A percentile compares a stretch with the other conserved stretches of the same genome.
Conservation (phyloP, 92 coral and sea anemone species). For the Palythoa grandiflora region DNA sequence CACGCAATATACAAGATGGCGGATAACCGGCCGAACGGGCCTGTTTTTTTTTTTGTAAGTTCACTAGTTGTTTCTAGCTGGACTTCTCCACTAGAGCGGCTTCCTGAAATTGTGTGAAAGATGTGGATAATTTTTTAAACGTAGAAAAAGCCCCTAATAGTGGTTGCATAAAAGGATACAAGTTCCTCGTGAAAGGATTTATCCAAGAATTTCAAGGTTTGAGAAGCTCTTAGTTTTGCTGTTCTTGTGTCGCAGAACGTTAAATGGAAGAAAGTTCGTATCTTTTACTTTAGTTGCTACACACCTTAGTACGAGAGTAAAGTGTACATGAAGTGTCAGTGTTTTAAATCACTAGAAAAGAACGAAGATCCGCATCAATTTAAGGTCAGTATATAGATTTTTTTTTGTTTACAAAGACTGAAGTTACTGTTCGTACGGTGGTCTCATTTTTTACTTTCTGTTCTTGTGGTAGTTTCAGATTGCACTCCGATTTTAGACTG, state of each 20-base stretch:
- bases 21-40: neutral
- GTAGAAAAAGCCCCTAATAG: conserved; percentile 46
- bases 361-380: no score
- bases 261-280: no score
- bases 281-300: neutral
- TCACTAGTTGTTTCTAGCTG: conserved; percentile 20
- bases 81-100: conserved; percentile 25
- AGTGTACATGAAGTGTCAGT: no score
- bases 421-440: neutral
- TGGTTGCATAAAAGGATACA: conserved; percentile 56
- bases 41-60: conserved; percentile 34
- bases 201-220: conserved; percentile 44
- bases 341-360: no score
- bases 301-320: neutral
- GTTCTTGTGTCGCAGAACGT: conserved; percentile 8
- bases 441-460: no score
- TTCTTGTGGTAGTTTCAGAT: neutral
- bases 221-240: conserved; percentile 32
- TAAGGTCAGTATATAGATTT: neutral
- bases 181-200: conserved; percentile 55
- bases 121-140: conserved; percentile 49
- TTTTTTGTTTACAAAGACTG: neutral
- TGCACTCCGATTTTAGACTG: conserved; percentile 45
- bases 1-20: neutral
- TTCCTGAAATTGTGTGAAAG: conserved; percentile 45